Conservation (phyloP, 2,888 invertebrate species). For the Pimpla rufipes region DNA sequence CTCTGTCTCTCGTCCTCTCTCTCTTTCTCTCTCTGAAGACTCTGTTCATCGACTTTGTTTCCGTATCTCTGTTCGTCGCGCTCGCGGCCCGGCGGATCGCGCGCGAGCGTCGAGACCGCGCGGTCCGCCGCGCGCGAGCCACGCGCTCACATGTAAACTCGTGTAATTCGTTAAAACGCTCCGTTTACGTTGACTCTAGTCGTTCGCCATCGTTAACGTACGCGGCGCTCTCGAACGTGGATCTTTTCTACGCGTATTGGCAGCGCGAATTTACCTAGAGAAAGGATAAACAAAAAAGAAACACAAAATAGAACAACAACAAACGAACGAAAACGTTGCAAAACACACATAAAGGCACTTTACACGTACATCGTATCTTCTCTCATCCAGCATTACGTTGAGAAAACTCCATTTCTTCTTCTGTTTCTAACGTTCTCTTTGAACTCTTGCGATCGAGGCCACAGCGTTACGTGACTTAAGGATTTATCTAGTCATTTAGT, state of each 20-base stretch:
- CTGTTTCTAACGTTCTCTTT: conserved; percentile 43
- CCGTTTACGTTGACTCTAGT: conserved; percentile 51
- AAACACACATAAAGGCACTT: conserved; percentile 31
- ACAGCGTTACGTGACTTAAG: conserved; percentile 73
- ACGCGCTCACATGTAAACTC: background rate
- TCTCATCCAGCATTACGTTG: conserved; percentile 53
- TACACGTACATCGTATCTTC: conserved; percentile 37
- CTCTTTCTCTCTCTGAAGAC: conserved; percentile 1
- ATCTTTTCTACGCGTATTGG: conserved; percentile 2
- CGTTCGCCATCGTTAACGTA: conserved; percentile 43
- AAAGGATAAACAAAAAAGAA: conserved; percentile 4
- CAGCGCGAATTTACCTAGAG: background rate
- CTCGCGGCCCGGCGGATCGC: background rate
- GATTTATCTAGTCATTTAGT: conserved; percentile 74
- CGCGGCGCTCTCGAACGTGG: conserved; percentile 31
- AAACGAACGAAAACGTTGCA: conserved; percentile 5
- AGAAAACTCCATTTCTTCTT: conserved; percentile 36
- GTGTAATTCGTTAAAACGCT: conserved; percentile 43
- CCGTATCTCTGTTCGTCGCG: background rate
- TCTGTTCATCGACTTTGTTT: conserved; percentile 28
- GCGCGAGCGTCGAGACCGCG: background rate
- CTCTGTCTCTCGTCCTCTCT: conserved; percentile 24
- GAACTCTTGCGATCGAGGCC: conserved; percentile 68
- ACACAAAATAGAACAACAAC: background rate
- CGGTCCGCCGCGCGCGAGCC: background rate